Percentiles rank a stretch among this genome's conserved stretches.
phyloP scores from a whole-genome alignment of 2,113 vertebrate species.

The Smithornis capensis region DNA sequence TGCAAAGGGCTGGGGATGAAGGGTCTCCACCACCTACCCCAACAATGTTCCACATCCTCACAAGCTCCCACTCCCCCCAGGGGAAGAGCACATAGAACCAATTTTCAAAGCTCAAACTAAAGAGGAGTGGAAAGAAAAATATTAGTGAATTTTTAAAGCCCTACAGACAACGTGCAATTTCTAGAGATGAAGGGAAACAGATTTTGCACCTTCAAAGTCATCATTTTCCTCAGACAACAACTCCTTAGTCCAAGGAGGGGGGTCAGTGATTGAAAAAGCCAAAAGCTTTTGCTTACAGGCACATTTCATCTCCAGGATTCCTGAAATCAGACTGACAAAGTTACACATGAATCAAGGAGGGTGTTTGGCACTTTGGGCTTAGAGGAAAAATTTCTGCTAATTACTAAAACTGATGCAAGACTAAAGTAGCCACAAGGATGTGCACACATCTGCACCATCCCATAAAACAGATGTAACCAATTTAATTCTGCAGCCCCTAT shows the following conservation, averaged over 20 bases:
- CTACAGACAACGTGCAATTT: neutral
- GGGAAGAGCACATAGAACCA: neutral
- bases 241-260: neutral
- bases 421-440: neutral
- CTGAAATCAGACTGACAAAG: neutral
- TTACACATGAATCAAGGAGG: neutral
- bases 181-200: neutral
- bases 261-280: neutral
- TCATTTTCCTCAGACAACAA: neutral
- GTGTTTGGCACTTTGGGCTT: neutral
- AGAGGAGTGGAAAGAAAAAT: neutral
- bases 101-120: neutral
- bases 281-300: neutral
- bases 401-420: neutral
- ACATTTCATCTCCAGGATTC: neutral
- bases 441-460: neutral
- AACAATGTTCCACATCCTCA: neutral
- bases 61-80: neutral
- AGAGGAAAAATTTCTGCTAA: neutral
- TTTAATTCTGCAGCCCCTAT: neutral
- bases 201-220: neutral
- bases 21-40: neutral
- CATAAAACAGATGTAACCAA: neutral
- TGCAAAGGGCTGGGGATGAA: accelerated
- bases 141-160: neutral